Base-by-base conservation (phyloP, 2,888 invertebrate genomes). In the Hoplodrina ambigua region DNA sequence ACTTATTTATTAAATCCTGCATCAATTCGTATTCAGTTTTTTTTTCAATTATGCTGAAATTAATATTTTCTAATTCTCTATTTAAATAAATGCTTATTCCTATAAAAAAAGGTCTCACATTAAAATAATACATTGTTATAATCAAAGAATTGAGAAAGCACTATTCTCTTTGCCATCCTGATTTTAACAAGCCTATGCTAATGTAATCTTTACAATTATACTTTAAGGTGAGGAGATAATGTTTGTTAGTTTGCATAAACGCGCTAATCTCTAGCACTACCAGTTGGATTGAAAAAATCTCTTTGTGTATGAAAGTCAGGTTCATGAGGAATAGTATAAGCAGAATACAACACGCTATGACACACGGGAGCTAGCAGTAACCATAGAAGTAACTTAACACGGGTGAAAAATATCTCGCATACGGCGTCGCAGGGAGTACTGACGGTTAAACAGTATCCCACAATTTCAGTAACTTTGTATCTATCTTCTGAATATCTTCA, bases 401-500 rank as follows among this genome's bases (percentile, higher is more conserved):
- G 25, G 25, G 25, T 25, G 25, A 25, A 25, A 25, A 25, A 25
- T n/a, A n/a, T 2, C 25, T 2, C 25, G 2, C 25, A 2, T 25
- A 25, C 25, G 25, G 1, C 1, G 25, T 10, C 30, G 33, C 49
- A 54, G 37, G 56, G 19, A 0, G 1, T 49, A 19, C n/a, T 54
- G 4, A 55, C 37, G 30, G 37, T 19, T 0, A 2, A 58, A 19
- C 20, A 49, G 3, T 4, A 41, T 19, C 8, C 13, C 49, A 60
- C 1, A 50, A 11, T 54, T 41, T 37, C 15, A 33, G 50, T 55
- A 73, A 58, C n/a, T 62, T 72, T 69, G 25, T 46, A 53, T 33
- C 33, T 19, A 53, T 72, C 25, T 81, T 33, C 77, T 55, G 58
- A 74, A 66, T 54, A 46, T 65, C 19, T 53, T 75, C 59, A 54